Evolutionary conservation across 2,113 vertebrate species (phyloP), one percentile per base, ranked within the genome.

Genomic region (Tylochromis polylepis): DNA sequence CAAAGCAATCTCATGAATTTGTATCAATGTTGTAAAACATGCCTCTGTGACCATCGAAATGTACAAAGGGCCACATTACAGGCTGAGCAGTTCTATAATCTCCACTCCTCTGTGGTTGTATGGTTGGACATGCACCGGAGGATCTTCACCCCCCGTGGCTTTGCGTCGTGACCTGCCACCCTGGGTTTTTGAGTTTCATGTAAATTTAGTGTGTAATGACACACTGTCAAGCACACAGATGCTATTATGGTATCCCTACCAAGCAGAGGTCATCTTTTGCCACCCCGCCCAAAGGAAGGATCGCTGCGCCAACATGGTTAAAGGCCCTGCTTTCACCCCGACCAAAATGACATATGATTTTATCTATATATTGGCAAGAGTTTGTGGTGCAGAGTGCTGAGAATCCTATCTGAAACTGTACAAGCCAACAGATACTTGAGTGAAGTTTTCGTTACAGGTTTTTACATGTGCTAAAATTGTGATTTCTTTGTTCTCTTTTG

Each of bases 191-290:
- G 88, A 55, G 85, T 94, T 94, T 94, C 90, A 94, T 95, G 94
- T 95, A 96, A 95, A 96, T 96, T 96, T 96, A 96, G 95, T 94
- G 88, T 92, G 90, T 96, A 96, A 96, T 96, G 87, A 96, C 88
- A 95, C 91, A 93, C 89, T 94, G 91, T 87, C 81, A 94, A 67
- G 86, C 83, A 53, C 91, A 95, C 87, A 93, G 93, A 95, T 94
- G 93, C 91, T 93, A 95, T 95, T 95, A 95, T 94, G 90, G 93
- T 90, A 93, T 91, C 90, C 89, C 41, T 89, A 91, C 93, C 89
- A 94, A 93, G 90, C 92, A 95, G 91, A 96, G 96, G 95, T 96
- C 95, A 96, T 95, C 92, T 87, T 75, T 79, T 87, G 85, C 94
- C 92, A 90, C 94, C 93, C 87, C 94, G 43, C 94, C 94, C 95